Evolutionary conservation across 1,140 invertebrate genomes (phyloP).

Genomic region (Watersipora subatra): DNA sequence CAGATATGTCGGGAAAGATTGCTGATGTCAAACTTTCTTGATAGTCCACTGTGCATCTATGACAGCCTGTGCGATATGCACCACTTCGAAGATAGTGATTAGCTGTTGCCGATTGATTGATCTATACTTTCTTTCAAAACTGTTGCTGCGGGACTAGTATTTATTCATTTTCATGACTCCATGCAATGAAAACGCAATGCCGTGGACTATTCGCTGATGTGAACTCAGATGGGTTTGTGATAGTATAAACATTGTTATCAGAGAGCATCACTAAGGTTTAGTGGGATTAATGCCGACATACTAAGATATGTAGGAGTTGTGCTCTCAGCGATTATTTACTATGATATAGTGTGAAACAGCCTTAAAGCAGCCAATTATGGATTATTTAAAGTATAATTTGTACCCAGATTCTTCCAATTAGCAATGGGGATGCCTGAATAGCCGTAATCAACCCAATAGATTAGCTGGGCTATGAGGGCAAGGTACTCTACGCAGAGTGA

Average conservation of each 20-base stretch:
- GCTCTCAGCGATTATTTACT: neutral
- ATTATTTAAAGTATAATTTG: too few relatives aligned
- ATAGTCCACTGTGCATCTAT: too few relatives aligned
- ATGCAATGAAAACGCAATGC: too few relatives aligned
- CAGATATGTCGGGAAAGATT: too few relatives aligned
- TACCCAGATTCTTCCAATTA: neutral
- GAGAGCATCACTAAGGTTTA: neutral
- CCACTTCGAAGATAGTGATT: too few relatives aligned
- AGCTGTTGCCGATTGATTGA: too few relatives aligned
- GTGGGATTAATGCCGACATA: neutral
- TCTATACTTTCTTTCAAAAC: too few relatives aligned
- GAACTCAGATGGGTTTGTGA: neutral
- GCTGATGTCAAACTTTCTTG: too few relatives aligned
- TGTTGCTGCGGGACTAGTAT: too few relatives aligned
- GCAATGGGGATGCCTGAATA: conserved; percentile 47
- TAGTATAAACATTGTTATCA: neutral
- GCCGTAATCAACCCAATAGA: conserved; percentile 57
- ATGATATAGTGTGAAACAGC: neutral
- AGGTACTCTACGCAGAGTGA: conserved; percentile 48
- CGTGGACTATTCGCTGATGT: neutral
- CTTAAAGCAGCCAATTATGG: too few relatives aligned
- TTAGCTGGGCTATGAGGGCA: conserved; percentile 52
- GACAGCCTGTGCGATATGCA: too few relatives aligned
- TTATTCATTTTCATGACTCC: too few relatives aligned
- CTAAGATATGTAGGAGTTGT: neutral